Evolutionary conservation across 2,888 invertebrate species (phyloP), one percentile per base, ranked within the genome.

Genomic region (Polymixis flavicincta): DNA sequence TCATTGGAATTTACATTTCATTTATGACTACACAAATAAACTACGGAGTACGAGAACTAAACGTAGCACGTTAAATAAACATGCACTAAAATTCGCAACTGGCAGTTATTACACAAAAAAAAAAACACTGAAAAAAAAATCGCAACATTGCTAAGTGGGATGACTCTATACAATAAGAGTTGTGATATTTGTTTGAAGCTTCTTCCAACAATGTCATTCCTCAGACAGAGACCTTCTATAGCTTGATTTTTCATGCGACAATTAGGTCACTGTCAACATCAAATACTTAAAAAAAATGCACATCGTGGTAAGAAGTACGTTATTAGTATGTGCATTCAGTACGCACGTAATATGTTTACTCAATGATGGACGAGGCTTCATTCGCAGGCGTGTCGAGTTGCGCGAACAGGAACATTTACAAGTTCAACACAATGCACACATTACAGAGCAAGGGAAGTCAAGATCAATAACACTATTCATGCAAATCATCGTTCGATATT

Each of bases 401-500:
- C 65, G 48, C 55, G 66, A 66, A 48, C 48, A 59, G 57, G 22
- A 57, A 54, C 52, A 65, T 74, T 70, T 57, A 65, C 25, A 66
- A 54, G 61, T 32, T 54, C 37, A 6, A 66, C 42, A 81, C 80
- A 81, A 74, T 64, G 60, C 59, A 54, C 57, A 78, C 60, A 54
- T 73, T 64, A 83, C n/a, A 42, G 37, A 52, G 25, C 48, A 67
- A 45, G 22, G 67, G 50, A 75, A 73, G 65, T 48, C 61, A 69
- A 55, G 48, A 67, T 60, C 67, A 83, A 59, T 55, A 71, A 65
- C 72, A 66, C 55, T 67, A 28, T 66, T 73, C 74, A 76, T 72
- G 76, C 82, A 86, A 83, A 80, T 84, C 48, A 69, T 76, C 25
- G 74, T 72, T 76, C 73, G 68, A 82, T 81, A 70, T 81, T 83